Percentiles rank a stretch among this genome's conserved stretches.
These are phyloP conservation scores for Vidua macroura DNA, from an alignment of 2,113 vertebrate genomes.

Conservation along the genomic window DNA sequence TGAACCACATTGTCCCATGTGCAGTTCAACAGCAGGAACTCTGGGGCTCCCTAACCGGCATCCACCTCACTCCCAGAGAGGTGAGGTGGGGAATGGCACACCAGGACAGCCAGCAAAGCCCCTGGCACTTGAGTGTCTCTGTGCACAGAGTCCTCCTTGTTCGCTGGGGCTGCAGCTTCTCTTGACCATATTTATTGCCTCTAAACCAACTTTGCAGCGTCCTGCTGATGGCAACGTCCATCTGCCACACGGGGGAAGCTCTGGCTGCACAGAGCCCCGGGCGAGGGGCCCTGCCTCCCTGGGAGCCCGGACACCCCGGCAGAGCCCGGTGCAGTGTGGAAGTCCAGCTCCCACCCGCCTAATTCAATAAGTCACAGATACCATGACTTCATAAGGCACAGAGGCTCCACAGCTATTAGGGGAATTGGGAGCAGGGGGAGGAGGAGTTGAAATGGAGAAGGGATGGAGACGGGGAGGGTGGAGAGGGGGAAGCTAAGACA, in stretches of 20 bases:
- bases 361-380: conserved; percentile 66
- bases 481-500: conserved; percentile 59
- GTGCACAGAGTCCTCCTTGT: not conserved
- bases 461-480: conserved; percentile 56
- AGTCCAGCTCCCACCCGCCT: conserved; percentile 13
- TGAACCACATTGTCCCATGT: not conserved
- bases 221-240: not conserved
- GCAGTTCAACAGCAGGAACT: not conserved
- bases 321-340: not conserved
- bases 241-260: accelerated
- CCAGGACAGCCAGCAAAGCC: not conserved
- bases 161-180: not conserved
- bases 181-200: not conserved
- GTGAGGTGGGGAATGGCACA: not conserved
- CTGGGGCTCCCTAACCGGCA: not conserved
- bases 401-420: conserved; percentile 69
- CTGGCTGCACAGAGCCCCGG: not conserved
- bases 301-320: not conserved
- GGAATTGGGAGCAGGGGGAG: conserved; percentile 49
- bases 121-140: accelerated
- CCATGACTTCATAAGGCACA: conserved; percentile 60
- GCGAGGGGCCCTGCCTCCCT: not conserved
- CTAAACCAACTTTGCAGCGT: not conserved
- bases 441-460: conserved; percentile 60
- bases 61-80: accelerated